phyloP scores from a whole-genome alignment of 2,113 vertebrate genomes.

The Chinchilla lanigera region DNA sequence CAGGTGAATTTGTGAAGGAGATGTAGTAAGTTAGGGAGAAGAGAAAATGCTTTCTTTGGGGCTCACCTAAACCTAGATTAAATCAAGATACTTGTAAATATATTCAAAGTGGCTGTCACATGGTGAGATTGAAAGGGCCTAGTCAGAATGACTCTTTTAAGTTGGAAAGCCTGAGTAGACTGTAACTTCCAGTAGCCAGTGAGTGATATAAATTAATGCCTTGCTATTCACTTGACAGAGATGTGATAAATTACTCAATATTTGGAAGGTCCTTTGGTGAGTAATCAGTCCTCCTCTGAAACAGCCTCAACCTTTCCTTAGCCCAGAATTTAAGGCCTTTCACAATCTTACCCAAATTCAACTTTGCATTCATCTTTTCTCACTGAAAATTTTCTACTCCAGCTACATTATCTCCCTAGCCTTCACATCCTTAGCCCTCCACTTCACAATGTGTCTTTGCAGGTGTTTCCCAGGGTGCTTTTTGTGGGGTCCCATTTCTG shows the following conservation, averaged over 20 bases:
- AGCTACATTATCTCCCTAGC: not conserved
- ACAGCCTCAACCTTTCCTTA: not conserved
- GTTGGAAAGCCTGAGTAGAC: not conserved
- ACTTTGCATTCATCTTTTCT: not conserved
- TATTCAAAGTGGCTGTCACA: conserved; percentile 50
- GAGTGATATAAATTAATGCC: conserved; percentile 24
- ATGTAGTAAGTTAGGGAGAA: conserved; percentile 8
- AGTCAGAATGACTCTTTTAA: conserved; percentile 14
- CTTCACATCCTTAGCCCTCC: not conserved
- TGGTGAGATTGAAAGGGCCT: not conserved
- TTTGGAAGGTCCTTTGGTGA: not conserved
- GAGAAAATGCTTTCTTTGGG: conserved; percentile 47
- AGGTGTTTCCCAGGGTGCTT: not conserved
- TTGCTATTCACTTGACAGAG: not conserved
- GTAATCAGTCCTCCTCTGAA: not conserved
- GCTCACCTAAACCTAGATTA: conserved; percentile 34
- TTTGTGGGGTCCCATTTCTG: not conserved
- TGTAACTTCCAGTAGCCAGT: not conserved
- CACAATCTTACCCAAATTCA: not conserved
- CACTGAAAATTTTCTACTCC: not conserved
- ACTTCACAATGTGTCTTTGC: not conserved
- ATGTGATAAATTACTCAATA: not conserved
- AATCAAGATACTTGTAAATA: conserved; percentile 13
- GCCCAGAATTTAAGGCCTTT: not conserved
- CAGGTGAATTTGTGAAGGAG: conserved; percentile 51